These are phyloP conservation scores for Prorops nasuta DNA, from an alignment of 1,140 invertebrate genomes.

Conservation along the genomic window DNA sequence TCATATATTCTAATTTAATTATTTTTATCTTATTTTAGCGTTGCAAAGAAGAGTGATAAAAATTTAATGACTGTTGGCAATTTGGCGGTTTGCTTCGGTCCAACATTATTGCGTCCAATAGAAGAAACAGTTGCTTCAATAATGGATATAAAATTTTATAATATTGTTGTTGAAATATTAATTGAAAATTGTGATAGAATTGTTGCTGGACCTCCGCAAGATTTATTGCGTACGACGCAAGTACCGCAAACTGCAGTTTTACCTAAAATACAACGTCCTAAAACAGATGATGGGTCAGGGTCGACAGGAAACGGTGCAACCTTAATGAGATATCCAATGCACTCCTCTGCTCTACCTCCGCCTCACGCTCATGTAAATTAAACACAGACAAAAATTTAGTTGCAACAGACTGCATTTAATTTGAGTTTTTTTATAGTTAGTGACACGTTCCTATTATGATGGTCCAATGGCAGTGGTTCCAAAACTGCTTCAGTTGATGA, in stretches of 20 bases:
- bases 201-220: constrained; percentile 58
- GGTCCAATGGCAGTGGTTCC: constrained; percentile 49
- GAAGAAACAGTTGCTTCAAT: constrained; percentile 97
- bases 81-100: constrained; percentile 97
- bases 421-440: constrained; percentile 51
- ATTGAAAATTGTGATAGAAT: constrained; percentile 90
- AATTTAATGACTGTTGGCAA: constrained; percentile 98
- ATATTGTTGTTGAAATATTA: constrained; percentile 95
- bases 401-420: no score
- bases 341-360: constrained; percentile 45
- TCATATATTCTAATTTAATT: background rate
- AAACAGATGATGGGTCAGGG: constrained; percentile 50
- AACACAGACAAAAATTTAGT: no score
- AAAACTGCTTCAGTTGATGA: constrained; percentile 36
- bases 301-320: constrained; percentile 42
- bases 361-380: constrained; percentile 46
- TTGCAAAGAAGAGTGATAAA: constrained; percentile 79
- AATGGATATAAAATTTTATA: constrained; percentile 98
- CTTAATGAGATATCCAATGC: constrained; percentile 36
- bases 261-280: constrained; percentile 19
- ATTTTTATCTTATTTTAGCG: constrained; percentile 59
- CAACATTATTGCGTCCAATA: constrained; percentile 90
- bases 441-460: constrained; percentile 57
- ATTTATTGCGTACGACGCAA: constrained; percentile 28
- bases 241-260: constrained; percentile 18